Evolutionary conservation across 1,140 invertebrate genomes (phyloP).

Genomic region (Plectrocnemia conspersa): DNA sequence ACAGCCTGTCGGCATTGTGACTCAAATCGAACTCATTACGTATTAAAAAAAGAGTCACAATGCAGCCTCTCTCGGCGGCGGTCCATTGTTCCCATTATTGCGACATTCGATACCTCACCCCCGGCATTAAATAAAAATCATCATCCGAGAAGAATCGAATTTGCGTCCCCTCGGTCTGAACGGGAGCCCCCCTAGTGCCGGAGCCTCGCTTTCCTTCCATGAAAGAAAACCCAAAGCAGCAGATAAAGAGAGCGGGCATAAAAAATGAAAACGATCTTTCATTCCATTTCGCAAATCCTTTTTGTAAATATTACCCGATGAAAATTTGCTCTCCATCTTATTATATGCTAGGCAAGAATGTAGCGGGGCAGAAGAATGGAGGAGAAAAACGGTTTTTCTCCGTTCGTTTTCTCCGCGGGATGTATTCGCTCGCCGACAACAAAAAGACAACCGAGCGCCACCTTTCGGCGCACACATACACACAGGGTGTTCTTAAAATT

Average conservation of each 20-base stretch:
- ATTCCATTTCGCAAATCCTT: constrained; percentile 37
- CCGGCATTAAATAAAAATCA: constrained; percentile 35
- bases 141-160: constrained; percentile 36
- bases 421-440: background rate
- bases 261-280: constrained; percentile 37
- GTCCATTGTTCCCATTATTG: constrained; percentile 31
- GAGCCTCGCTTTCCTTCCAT: too few species aligned
- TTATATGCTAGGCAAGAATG: constrained; percentile 30
- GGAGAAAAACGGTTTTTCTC: constrained; percentile 32
- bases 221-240: constrained; percentile 27
- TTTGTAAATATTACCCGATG: constrained; percentile 37
- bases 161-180: constrained; percentile 34
- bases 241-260: constrained; percentile 35
- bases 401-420: constrained; percentile 21
- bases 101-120: constrained; percentile 30
- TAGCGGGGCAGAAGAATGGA: constrained; percentile 19
- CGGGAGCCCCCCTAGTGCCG: constrained; percentile 7
- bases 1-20: too few species aligned
- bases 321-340: constrained; percentile 37
- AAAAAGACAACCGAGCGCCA: constrained; percentile 23
- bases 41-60: constrained; percentile 9
- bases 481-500: constrained; percentile 2
- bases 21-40: constrained; percentile 14
- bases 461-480: background rate
- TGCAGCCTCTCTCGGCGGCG: background rate